A percentile compares a stretch with the other conserved stretches of the same genome.
These are phyloP conservation scores for Poeciliopsis infans DNA, from an alignment of 2,797 vertebrate species.

Conservation along the genomic window DNA sequence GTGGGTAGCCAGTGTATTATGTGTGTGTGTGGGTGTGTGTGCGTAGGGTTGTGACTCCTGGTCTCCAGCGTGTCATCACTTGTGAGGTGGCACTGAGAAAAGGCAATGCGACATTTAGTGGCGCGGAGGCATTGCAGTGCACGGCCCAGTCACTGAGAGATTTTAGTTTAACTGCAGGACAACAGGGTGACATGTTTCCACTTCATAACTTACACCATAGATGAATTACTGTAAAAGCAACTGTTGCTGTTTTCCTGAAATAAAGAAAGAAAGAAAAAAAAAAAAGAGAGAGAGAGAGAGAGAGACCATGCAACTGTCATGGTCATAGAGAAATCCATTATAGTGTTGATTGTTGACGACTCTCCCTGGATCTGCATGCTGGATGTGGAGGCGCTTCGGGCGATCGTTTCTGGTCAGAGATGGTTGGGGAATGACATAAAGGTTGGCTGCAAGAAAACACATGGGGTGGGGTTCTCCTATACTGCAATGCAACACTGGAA, in stretches of 20 bases:
- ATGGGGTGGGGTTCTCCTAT: constrained; percentile 61
- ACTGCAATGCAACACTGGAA: constrained; percentile 53
- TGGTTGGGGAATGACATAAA: constrained; percentile 72
- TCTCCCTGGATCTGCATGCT: constrained; percentile 35
- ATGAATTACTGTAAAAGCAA: not conserved
- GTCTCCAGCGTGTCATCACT: constrained; percentile 63
- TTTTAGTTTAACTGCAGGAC: not conserved
- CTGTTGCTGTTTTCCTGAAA: constrained; percentile 5
- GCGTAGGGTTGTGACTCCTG: constrained; percentile 47
- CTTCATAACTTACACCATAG: not conserved
- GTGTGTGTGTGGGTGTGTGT: constrained; percentile 35
- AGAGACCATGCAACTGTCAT: constrained; percentile 17
- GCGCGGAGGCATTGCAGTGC: constrained; percentile 2
- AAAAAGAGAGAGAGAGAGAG: no score
- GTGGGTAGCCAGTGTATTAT: constrained; percentile 23
- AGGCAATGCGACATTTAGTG: constrained; percentile 36
- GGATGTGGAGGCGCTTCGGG: constrained; percentile 46
- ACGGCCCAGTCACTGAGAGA: not conserved
- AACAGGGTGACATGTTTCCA: not conserved
- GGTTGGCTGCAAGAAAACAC: constrained; percentile 56
- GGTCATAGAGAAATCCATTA: constrained; percentile 52
- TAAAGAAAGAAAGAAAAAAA: not conserved
- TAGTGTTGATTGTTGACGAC: constrained; percentile 34
- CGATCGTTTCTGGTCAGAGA: constrained; percentile 61
- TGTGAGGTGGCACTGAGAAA: constrained; percentile 61